Conservation (phyloP, 2,888 invertebrate genomes). For the Allophyes oxyacanthae region DNA sequence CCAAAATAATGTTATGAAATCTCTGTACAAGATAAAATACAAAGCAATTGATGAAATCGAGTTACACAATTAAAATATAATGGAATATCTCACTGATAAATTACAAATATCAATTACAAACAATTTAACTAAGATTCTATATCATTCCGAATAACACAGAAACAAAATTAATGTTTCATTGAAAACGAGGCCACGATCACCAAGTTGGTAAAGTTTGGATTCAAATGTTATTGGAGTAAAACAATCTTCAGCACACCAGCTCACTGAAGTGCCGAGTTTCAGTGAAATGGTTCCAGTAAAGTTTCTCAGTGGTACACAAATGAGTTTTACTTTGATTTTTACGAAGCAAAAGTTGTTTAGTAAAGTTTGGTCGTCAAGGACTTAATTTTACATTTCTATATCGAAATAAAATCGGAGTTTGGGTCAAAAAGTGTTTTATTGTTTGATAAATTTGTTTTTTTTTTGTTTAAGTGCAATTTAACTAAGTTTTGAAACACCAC, state of each 20-base stretch:
- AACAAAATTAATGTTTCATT: slow-evolving; percentile 43
- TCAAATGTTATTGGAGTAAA: slow-evolving; percentile 54
- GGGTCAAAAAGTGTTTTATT: neutral
- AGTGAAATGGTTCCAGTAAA: slow-evolving; percentile 11
- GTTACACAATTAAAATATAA: slow-evolving; percentile 11
- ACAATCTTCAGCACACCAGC: slow-evolving; percentile 45
- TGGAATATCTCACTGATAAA: slow-evolving; percentile 20
- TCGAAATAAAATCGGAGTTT: neutral
- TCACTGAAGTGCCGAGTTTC: slow-evolving; percentile 17
- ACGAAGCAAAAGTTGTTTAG: slow-evolving; percentile 13
- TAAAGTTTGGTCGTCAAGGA: slow-evolving; percentile 11
- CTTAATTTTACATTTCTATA: slow-evolving; percentile 18
- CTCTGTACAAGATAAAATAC: too few relatives aligned
- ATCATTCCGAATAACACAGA: slow-evolving; percentile 33
- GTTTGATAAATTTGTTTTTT: too few relatives aligned
- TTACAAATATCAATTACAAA: slow-evolving; percentile 44
- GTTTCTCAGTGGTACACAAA: slow-evolving; percentile 30
- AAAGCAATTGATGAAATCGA: neutral
- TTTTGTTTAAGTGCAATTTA: too few relatives aligned
- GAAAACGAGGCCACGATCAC: slow-evolving; percentile 32
- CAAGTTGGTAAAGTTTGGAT: slow-evolving; percentile 46
- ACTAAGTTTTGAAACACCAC: too few relatives aligned
- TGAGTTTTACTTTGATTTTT: slow-evolving; percentile 20
- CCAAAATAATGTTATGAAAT: too few relatives aligned
- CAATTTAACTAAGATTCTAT: slow-evolving; percentile 33